These are phyloP conservation scores for Ammospiza caudacuta DNA, from an alignment of 2,113 vertebrate species.

Conservation along the genomic window DNA sequence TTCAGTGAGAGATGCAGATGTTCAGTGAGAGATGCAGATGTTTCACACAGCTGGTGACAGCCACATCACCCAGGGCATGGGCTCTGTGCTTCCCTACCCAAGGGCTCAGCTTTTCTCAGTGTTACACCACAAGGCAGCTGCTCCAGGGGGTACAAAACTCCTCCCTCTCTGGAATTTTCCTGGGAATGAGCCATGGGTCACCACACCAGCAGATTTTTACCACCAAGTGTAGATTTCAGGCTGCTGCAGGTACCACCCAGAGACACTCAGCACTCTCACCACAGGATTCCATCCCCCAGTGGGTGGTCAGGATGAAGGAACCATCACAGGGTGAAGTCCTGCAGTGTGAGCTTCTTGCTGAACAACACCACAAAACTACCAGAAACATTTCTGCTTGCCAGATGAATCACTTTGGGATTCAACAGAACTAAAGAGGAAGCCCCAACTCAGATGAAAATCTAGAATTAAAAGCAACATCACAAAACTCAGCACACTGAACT, in stretches of 20 bases:
- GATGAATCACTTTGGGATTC: not conserved
- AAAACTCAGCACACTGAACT: not conserved
- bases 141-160: not conserved
- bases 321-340: not conserved
- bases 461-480: not conserved
- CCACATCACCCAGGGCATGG: accelerated
- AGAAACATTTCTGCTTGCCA: not conserved
- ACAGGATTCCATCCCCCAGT: accelerated
- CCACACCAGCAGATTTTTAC: not conserved
- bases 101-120: not conserved
- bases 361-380: not conserved
- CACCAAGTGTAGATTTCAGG: not conserved
- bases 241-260: not conserved
- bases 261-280: not conserved
- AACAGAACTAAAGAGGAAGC: not conserved
- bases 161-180: not conserved
- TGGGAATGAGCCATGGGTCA: not conserved
- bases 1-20: not conserved
- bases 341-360: accelerated
- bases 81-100: not conserved
- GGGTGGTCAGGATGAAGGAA: not conserved
- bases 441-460: not conserved
- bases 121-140: not conserved
- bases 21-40: not conserved
- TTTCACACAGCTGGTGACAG: not conserved